Conservation (phyloP, 2,888 invertebrate genomes). For the Synanthedon andrenaeformis region DNA sequence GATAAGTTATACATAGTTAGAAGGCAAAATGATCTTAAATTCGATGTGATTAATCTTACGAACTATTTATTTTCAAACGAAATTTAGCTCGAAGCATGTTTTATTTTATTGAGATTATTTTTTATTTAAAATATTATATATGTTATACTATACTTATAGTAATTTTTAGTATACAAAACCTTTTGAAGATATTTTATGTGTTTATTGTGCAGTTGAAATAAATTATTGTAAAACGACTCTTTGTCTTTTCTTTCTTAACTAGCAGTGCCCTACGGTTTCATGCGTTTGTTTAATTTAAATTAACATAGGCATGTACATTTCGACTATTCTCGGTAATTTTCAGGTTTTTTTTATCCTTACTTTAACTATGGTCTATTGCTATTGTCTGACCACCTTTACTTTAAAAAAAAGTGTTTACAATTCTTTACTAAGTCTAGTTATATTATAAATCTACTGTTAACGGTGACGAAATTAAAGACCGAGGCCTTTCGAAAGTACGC, state of each 20-base stretch:
- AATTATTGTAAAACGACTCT: conserved; percentile 17
- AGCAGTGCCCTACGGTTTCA: not conserved
- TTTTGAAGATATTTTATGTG: conserved; percentile 15
- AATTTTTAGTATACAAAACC: conserved; percentile 1
- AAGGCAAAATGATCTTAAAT: not conserved
- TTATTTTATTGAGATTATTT: not conserved
- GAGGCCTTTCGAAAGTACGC: no score
- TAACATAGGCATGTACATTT: no score
- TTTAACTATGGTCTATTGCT: no score
- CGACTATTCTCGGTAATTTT: no score
- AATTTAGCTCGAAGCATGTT: not conserved
- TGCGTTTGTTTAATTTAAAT: no score
- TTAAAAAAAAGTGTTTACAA: no score
- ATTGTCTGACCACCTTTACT: no score
- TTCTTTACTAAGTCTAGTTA: no score
- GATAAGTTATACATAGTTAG: no score
- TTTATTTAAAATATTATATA: not conserved
- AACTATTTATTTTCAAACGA: not conserved
- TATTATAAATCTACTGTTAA: no score
- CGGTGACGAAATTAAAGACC: no score
- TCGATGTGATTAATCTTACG: not conserved
- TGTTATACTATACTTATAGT: not conserved
- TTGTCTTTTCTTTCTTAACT: conserved; percentile 1
- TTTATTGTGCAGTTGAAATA: conserved; percentile 22
- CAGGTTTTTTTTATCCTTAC: no score